Base-by-base conservation (phyloP, 2,888 invertebrate genomes). In the Patella pellucida region DNA sequence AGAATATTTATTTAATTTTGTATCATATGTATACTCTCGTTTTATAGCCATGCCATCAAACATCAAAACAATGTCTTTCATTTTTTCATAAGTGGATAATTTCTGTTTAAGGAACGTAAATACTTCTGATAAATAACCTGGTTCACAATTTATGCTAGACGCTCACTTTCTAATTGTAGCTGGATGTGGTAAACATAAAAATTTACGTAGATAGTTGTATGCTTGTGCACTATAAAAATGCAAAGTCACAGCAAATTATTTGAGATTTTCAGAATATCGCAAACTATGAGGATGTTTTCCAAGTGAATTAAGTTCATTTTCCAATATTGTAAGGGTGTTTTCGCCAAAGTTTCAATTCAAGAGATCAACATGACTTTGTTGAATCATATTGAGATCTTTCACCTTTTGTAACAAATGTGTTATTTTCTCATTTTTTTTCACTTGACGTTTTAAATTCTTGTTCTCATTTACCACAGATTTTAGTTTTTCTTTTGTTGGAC, bases 181-280 rank as follows among this genome's bases (percentile, higher is more conserved):
- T 9, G 72, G 31, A 72, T 62, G 15, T 19, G 72, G 72, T 12
- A 72, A 50, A 62, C 67, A 67, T 7, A 72, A 31, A 62, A 62
- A 62, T 41, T 56, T 54, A 12, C 72, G 56, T 11, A 72, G 27
- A 72, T 62, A 72, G 14, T 54, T 41, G 19, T 72, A 72, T 52
- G 72, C 72, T n/a, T 56, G 62, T 12, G 72, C 62, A 62, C 72
- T 72, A 19, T 72, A 72, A 72, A 62, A 72, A 67, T 72, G 72
- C 27, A 72, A 16, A 7, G 62, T 62, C 15, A 72, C 72, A 11
- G 72, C 72, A 41, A 72, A 72, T 23, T 50, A 56, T 54, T 31
- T 72, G 15, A 72, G 16, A 41, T 15, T 11, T n/a, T 72, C 72
- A 27, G 72, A 72, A 27, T 62, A 72, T 56, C 41, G 27, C 19